Conservation (phyloP, 2,888 invertebrate genomes). For the Drosophila nr. perissopoda region DNA sequence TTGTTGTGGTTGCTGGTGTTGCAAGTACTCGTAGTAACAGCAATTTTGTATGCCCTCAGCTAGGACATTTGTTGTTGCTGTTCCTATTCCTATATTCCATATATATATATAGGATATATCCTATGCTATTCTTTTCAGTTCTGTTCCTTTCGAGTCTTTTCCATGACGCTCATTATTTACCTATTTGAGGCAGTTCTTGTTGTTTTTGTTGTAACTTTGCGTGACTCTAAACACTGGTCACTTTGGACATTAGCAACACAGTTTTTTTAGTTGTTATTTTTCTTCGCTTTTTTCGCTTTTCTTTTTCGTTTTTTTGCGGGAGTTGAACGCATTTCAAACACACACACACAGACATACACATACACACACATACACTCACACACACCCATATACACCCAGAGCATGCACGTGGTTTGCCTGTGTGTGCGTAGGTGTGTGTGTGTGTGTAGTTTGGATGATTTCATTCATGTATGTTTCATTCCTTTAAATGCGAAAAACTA, state of each 20-base stretch:
- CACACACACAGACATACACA: conserved; percentile 28
- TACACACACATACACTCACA: conserved; percentile 5
- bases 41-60: conserved; percentile 16
- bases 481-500: conserved; percentile 14
- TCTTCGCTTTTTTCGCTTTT: conserved; percentile 24
- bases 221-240: conserved; percentile 81
- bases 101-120: neutral
- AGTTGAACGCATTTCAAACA: conserved; percentile 67
- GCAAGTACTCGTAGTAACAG: conserved; percentile 7
- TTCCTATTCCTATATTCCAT: neutral
- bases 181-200: conserved; percentile 20
- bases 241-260: conserved; percentile 66
- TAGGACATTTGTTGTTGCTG: conserved; percentile 6
- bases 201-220: conserved; percentile 68
- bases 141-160: conserved; percentile 21
- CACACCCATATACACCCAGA: conserved; percentile 1
- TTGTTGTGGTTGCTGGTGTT: conserved; percentile 19
- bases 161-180: conserved; percentile 46
- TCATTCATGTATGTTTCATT: conserved; percentile 62
- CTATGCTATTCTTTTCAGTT: conserved; percentile 15
- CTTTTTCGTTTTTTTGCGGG: conserved; percentile 33
- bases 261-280: conserved; percentile 32
- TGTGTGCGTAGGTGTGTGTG: conserved; percentile 18
- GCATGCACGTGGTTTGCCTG: conserved; percentile 19
- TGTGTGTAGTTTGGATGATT: conserved; percentile 71